A percentile compares a stretch with the other conserved stretches of the same genome.
These are phyloP conservation scores for Gouania willdenowi DNA, from an alignment of 2,797 vertebrate genomes.

Conservation along the genomic window DNA sequence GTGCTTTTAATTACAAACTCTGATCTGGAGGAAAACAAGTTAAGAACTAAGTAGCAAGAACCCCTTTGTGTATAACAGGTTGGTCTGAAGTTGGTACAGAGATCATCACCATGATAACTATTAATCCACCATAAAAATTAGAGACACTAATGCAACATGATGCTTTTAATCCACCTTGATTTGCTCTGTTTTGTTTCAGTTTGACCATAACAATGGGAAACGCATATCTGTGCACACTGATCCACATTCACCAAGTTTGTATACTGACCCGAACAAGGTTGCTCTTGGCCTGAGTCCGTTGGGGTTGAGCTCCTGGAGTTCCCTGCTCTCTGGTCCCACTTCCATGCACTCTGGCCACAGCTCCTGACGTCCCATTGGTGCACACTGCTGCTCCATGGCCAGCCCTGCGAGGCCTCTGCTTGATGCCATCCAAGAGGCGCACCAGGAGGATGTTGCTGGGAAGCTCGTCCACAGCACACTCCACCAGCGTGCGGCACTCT, in stretches of 20 bases:
- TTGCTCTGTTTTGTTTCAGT: conserved; percentile 50
- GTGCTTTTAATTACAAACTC: too few relatives aligned
- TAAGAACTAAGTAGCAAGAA: conserved; percentile 10
- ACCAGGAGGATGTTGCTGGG: conserved; percentile 98
- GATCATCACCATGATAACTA: conserved; percentile 46
- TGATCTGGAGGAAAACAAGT: conserved; percentile 5
- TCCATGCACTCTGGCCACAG: conserved; percentile 65
- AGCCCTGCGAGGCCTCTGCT: conserved; percentile 88
- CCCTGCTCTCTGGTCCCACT: conserved; percentile 79
- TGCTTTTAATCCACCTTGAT: conserved; percentile 64
- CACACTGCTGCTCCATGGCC: conserved; percentile 54
- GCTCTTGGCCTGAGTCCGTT: conserved; percentile 87
- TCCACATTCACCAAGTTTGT: conserved; percentile 16
- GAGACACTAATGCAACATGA: conserved; percentile 55
- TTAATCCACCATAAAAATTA: conserved; percentile 62
- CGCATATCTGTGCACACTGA: conserved; percentile 36
- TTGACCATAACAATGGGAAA: conserved; percentile 48
- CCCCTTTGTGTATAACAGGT: conserved; percentile 14
- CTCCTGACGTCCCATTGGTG: conserved; percentile 70
- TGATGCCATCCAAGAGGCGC: conserved; percentile 95
- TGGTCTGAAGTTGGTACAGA: conserved; percentile 4
- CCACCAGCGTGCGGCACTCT: conserved; percentile 93
- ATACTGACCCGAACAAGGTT: conserved; percentile 90
- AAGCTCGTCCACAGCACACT: conserved; percentile 90
- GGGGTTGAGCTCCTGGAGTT: conserved; percentile 77